Evolutionary conservation across 2,888 invertebrate genomes (phyloP).

Genomic region (Trissolcus brochymenae): DNA sequence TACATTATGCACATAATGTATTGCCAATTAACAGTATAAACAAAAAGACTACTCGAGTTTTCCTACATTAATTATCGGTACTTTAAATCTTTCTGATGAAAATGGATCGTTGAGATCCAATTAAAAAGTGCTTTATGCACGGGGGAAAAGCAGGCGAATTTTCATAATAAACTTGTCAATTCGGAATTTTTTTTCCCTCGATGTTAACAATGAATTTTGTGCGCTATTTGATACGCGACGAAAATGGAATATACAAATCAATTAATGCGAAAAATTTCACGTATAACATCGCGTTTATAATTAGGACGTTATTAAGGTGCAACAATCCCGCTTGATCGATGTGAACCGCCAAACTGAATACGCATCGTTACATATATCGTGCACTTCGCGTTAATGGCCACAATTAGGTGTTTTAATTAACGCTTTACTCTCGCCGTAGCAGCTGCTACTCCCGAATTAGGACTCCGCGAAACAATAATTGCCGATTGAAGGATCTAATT

Average conservation of each 20-base stretch:
- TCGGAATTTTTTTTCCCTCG: conserved; percentile 7
- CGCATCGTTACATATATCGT: conserved; percentile 59
- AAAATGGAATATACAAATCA: conserved; percentile 1
- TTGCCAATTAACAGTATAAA: conserved; percentile 48
- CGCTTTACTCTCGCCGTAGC: conserved; percentile 69
- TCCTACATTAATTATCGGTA: conserved; percentile 42
- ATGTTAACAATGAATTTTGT: conserved; percentile 25
- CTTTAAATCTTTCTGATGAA: conserved; percentile 34
- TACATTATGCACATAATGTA: conserved; percentile 35
- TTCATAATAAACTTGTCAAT: conserved; percentile 40
- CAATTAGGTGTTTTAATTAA: conserved; percentile 77
- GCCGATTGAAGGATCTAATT: conserved; percentile 75
- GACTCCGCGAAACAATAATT: conserved; percentile 75
- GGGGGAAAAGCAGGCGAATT: conserved; percentile 9
- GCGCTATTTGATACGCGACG: conserved; percentile 3
- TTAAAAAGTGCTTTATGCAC: conserved; percentile 42
- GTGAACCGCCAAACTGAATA: conserved; percentile 56
- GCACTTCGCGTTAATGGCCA: conserved; percentile 75
- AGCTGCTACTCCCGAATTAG: conserved; percentile 74
- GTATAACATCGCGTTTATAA: conserved; percentile 55
- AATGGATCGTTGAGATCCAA: conserved; percentile 36
- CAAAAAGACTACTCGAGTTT: conserved; percentile 40
- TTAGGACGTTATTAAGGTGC: conserved; percentile 58
- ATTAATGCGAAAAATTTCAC: conserved; percentile 51
- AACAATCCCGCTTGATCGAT: conserved; percentile 57